Percentiles rank a stretch among this genome's conserved stretches.
These are phyloP conservation scores for Sula dactylatra DNA, from an alignment of 2,113 vertebrate genomes.

Conservation along the genomic window DNA sequence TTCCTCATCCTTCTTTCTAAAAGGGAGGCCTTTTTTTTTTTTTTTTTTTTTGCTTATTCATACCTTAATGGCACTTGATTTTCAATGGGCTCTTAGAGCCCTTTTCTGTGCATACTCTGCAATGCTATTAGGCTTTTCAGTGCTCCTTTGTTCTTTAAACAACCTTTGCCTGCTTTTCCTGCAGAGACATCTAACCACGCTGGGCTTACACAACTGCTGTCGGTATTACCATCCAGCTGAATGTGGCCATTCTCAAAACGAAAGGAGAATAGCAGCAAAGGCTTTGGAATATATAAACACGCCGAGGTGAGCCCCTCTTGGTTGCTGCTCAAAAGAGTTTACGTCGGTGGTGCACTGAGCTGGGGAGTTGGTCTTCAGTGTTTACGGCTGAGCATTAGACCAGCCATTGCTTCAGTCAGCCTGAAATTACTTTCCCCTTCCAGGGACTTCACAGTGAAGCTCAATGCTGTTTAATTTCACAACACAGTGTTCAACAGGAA, in stretches of 20 bases:
- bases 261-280: not conserved
- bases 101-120: not conserved
- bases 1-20: not conserved
- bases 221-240: not conserved
- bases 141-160: not conserved
- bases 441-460: not conserved
- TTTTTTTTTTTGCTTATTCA: not conserved
- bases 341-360: fast-evolving
- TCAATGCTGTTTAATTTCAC: not conserved
- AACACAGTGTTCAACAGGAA: fast-evolving
- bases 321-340: not conserved
- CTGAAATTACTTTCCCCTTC: not conserved
- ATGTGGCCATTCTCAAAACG: not conserved
- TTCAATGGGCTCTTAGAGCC: not conserved
- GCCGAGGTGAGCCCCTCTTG: not conserved
- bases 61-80: not conserved
- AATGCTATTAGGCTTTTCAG: not conserved
- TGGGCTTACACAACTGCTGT: not conserved
- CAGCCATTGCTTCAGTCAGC: not conserved
- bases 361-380: not conserved
- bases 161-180: not conserved
- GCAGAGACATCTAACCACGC: not conserved
- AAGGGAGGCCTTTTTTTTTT: not conserved
- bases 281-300: not conserved
- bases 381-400: not conserved